Conservation (phyloP, 2,888 invertebrate genomes). For the Rhamnusium bicolor region DNA sequence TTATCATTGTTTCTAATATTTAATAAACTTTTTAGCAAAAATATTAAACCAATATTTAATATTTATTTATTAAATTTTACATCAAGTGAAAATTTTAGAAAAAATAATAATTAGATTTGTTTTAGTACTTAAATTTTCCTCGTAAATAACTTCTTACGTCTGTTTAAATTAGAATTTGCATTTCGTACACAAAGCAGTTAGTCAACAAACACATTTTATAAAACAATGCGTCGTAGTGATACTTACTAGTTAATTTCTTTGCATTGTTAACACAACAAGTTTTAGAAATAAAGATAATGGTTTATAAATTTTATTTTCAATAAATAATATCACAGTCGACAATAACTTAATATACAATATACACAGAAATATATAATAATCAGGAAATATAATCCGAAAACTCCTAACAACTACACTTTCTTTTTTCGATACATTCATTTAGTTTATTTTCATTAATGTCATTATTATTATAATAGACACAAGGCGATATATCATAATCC, state of each 20-base stretch:
- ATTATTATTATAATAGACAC: slow-evolving; percentile 46
- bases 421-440: slow-evolving; percentile 62
- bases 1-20: slow-evolving; percentile 3
- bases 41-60: slow-evolving; percentile 13
- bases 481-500: slow-evolving; percentile 58
- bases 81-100: slow-evolving; percentile 16
- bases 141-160: slow-evolving; percentile 13
- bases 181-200: neutral
- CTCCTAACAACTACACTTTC: slow-evolving; percentile 51
- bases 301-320: slow-evolving; percentile 18
- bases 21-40: slow-evolving; percentile 17
- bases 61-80: slow-evolving; percentile 7
- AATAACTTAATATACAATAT: slow-evolving; percentile 8
- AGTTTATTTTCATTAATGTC: slow-evolving; percentile 63
- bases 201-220: neutral
- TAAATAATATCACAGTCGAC: slow-evolving; percentile 27
- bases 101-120: slow-evolving; percentile 7
- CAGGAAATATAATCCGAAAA: slow-evolving; percentile 3
- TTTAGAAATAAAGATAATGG: neutral
- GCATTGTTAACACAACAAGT: slow-evolving; percentile 1
- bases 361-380: slow-evolving; percentile 3
- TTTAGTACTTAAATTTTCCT: slow-evolving; percentile 10
- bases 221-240: neutral
- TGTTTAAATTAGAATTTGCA: slow-evolving; percentile 19
- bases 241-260: neutral